A percentile compares a stretch with the other conserved stretches of the same genome.
Conservation (phyloP, 2,113 vertebrate species). For the Pleuronectes platessa region DNA sequence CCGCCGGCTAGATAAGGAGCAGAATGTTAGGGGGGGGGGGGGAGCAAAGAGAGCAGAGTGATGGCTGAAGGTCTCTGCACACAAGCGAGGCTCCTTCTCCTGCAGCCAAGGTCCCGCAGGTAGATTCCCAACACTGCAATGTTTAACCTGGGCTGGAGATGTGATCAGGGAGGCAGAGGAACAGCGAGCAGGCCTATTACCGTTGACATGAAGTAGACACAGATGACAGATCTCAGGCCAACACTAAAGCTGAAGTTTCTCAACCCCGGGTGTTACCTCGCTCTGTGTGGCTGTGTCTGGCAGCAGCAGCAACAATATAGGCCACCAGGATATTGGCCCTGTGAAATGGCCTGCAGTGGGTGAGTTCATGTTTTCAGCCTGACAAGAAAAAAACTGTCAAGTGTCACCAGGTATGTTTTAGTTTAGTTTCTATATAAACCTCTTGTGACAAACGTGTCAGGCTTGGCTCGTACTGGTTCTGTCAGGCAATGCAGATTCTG, state of each 20-base stretch:
- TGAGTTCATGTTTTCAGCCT: background rate
- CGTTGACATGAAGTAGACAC: background rate
- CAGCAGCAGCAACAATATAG: background rate
- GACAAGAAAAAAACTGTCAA: background rate
- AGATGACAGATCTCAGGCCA: background rate
- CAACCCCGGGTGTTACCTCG: background rate
- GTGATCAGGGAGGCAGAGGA: conserved; percentile 25
- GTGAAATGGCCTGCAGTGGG: background rate
- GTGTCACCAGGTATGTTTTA: too few species aligned
- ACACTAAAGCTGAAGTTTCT: conserved; percentile 1
- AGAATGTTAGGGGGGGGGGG: background rate
- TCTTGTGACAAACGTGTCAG: too few species aligned
- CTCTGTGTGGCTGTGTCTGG: background rate
- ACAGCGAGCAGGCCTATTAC: conserved; percentile 6
- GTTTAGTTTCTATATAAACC: too few species aligned
- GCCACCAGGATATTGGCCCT: background rate
- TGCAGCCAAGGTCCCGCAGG: background rate
- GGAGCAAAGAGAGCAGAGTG: background rate
- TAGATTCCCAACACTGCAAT: background rate
- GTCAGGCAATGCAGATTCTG: too few species aligned
- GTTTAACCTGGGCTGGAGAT: conserved; percentile 34
- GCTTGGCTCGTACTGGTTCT: too few species aligned
- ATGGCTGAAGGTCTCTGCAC: conserved; percentile 40
- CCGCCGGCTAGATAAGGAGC: conserved; percentile 38
- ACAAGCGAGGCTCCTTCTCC: conserved; percentile 4